Base-by-base conservation (phyloP, 2,113 vertebrate species). In the Zosterops japonicus region DNA sequence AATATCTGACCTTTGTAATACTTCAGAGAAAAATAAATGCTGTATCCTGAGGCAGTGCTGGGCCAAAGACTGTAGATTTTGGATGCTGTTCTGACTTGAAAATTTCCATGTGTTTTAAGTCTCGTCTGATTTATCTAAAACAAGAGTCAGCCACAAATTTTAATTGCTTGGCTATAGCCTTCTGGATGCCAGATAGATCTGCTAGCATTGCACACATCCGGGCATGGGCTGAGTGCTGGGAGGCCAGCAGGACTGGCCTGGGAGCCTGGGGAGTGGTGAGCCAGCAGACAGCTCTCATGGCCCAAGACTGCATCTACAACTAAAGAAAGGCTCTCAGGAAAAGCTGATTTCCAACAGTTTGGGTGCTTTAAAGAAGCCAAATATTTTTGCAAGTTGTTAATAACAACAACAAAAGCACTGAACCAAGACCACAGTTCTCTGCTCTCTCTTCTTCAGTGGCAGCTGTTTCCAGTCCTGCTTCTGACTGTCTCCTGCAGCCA, bases 51-150 rank as follows among this genome's bases (percentile, higher is more conserved):
- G 87, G 80, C 93, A 72, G 14, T 24, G 10, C 76, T 91, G 85
- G 83, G 88, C 90, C 91, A 95, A 87, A 92, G 85, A 93, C 78
- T 96, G 93, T 95, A 97, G 96, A 70, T 96, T 93, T 96, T 96
- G 94, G 94, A 95, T 60, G 90, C 71, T 87, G 75, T 95, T 93
- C 94, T 95, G 67, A 91, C 88, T 93, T 96, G 86, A 95, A 92
- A 95, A 97, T 96, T 96, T 95, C 96, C 96, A 95, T 95, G 93
- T 95, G 94, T 96, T 97, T 97, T 88, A 89, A 94, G 93, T 86
- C 85, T 95, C 28, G 14, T 94, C 94, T 96, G 91, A 95, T 95
- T 96, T 97, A 95, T 97, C 96, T 95, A 65, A 90, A 89, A 52
- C 50, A 78, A 94, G 94, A 93, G 78, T 95, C 77, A 75, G 69